These are phyloP conservation scores for Manis javanica DNA, from an alignment of 2,797 vertebrate species.

Conservation along the genomic window DNA sequence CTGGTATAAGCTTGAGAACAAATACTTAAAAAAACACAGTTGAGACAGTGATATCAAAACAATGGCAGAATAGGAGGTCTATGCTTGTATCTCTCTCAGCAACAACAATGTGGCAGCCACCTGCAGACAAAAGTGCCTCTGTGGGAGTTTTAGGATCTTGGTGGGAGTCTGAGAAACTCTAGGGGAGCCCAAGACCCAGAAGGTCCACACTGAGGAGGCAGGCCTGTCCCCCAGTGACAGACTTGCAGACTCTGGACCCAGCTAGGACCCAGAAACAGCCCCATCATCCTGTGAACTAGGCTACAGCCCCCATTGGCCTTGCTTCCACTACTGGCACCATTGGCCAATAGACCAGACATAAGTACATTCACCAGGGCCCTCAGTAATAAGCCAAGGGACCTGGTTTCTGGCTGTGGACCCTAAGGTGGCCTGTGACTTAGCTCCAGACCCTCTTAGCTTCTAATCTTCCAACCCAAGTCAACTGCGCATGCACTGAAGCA, in stretches of 20 bases:
- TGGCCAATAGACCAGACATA: not conserved
- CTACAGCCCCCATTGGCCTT: not conserved
- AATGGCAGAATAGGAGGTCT: not conserved
- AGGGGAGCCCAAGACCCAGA: not conserved
- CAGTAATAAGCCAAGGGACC: not conserved
- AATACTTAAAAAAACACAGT: not conserved
- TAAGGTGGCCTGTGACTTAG: not conserved
- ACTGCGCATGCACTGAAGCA: not conserved
- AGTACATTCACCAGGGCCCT: not conserved
- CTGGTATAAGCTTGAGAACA: not conserved
- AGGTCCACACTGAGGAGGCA: not conserved
- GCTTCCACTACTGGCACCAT: not conserved
- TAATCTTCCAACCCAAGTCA: not conserved
- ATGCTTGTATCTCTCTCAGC: not conserved
- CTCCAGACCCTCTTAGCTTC: not conserved
- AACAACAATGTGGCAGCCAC: not conserved
- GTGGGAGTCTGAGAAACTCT: not conserved
- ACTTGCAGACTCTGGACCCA: not conserved
- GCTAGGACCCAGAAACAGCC: not conserved
- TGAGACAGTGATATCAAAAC: not conserved
- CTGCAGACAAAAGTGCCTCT: not conserved
- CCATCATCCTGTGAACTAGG: not conserved
- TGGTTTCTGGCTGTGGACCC: not conserved
- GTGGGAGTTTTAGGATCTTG: not conserved
- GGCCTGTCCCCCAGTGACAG: no score